Evolutionary conservation across 2,888 invertebrate species (phyloP).

Genomic region (Sesia bembeciformis): DNA sequence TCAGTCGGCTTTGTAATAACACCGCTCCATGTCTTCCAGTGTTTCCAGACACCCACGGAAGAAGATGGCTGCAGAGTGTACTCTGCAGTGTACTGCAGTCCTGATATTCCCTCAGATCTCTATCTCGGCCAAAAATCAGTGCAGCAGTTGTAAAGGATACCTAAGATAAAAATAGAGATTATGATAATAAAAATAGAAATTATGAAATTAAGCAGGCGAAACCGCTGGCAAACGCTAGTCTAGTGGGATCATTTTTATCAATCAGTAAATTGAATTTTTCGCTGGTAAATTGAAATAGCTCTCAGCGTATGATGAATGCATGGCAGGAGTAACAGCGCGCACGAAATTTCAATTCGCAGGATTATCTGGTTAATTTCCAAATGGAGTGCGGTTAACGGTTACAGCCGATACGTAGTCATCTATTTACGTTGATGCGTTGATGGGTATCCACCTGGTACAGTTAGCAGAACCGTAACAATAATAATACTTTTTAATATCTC

Average conservation of each 20-base stretch:
- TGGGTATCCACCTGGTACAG: constrained; percentile 10
- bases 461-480: constrained; percentile 4
- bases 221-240: not conserved
- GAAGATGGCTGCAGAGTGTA: too few species aligned
- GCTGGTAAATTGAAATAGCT: constrained; percentile 2
- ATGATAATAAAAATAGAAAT: not conserved
- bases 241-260: not conserved
- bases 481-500: too few species aligned
- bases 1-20: too few species aligned
- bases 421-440: constrained; percentile 2
- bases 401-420: constrained; percentile 8
- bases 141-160: too few species aligned
- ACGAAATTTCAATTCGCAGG: constrained; percentile 8
- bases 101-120: too few species aligned
- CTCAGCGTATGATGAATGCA: not conserved
- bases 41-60: too few species aligned
- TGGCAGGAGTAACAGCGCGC: constrained; percentile 5
- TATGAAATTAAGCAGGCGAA: not conserved
- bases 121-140: too few species aligned
- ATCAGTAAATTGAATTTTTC: constrained; percentile 1
- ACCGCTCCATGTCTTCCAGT: too few species aligned
- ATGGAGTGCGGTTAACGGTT: constrained; percentile 15
- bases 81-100: too few species aligned
- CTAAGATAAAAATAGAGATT: too few species aligned
- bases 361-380: constrained; percentile 24